These are phyloP conservation scores for Muschampia plurimacula DNA, from an alignment of 2,888 invertebrate genomes.

Conservation along the genomic window DNA sequence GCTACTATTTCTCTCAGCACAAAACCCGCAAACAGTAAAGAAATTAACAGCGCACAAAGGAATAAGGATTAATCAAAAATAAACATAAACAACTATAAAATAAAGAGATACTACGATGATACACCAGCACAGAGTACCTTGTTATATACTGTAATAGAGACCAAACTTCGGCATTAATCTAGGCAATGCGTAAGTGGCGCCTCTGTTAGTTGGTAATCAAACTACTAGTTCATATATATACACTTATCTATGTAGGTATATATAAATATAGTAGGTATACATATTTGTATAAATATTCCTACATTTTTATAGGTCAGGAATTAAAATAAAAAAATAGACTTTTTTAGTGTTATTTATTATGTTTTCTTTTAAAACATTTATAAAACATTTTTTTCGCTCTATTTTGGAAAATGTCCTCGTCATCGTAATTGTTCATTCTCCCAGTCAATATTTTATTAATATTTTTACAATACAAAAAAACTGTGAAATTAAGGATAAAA, in stretches of 20 bases:
- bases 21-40: too few relatives aligned
- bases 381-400: neutral
- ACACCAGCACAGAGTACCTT: neutral
- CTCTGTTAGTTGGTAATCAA: neutral
- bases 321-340: neutral
- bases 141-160: neutral
- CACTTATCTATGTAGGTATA: neutral
- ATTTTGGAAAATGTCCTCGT: neutral
- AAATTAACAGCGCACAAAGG: too few relatives aligned
- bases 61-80: too few relatives aligned
- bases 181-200: neutral
- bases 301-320: neutral
- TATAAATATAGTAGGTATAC: neutral
- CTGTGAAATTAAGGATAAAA: neutral
- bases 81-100: too few relatives aligned
- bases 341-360: neutral
- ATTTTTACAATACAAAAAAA: neutral
- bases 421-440: neutral
- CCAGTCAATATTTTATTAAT: neutral
- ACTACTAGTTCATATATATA: neutral
- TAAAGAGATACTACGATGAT: too few relatives aligned
- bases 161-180: neutral
- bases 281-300: neutral
- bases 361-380: constrained; percentile 2
- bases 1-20: too few relatives aligned